These are phyloP conservation scores for Apostichopus californicus DNA, from an alignment of 35 echinoderm and acorn worm genomes.

Conservation along the genomic window DNA sequence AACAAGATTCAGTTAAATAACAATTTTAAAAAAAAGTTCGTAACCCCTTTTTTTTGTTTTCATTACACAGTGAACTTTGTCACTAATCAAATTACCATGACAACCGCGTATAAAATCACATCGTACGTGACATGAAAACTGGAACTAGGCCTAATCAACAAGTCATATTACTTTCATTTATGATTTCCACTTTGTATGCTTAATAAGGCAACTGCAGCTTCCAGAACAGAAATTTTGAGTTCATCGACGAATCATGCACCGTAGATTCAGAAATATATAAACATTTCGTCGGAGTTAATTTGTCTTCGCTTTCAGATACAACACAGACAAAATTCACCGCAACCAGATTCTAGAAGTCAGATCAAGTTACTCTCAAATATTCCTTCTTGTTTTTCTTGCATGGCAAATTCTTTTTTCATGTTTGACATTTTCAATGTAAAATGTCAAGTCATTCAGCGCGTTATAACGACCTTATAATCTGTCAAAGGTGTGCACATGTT, in stretches of 20 bases:
- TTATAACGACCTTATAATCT: not conserved
- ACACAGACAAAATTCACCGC: not conserved
- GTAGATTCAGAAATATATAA: not conserved
- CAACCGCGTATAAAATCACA: not conserved
- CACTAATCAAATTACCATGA: not conserved
- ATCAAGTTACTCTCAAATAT: not conserved
- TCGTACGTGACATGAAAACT: not conserved
- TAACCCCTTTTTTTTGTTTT: too few species aligned
- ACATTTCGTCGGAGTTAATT: not conserved
- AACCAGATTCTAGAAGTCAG: not conserved
- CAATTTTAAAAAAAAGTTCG: too few species aligned
- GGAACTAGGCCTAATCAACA: not conserved
- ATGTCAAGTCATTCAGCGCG: not conserved
- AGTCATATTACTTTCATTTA: not conserved
- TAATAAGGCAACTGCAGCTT: not conserved
- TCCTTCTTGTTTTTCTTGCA: not conserved
- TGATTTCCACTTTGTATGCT: not conserved
- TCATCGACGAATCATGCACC: not conserved
- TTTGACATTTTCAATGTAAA: not conserved
- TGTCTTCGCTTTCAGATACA: not conserved
- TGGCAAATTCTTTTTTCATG: not conserved
- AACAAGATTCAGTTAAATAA: too few species aligned
- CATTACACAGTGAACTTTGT: too few species aligned
- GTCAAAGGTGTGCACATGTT: not conserved
- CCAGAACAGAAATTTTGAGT: not conserved